Evolutionary conservation across 2,113 vertebrate genomes (phyloP), one percentile per base, ranked within the genome.

Genomic region (Phyllostomus hastatus): DNA sequence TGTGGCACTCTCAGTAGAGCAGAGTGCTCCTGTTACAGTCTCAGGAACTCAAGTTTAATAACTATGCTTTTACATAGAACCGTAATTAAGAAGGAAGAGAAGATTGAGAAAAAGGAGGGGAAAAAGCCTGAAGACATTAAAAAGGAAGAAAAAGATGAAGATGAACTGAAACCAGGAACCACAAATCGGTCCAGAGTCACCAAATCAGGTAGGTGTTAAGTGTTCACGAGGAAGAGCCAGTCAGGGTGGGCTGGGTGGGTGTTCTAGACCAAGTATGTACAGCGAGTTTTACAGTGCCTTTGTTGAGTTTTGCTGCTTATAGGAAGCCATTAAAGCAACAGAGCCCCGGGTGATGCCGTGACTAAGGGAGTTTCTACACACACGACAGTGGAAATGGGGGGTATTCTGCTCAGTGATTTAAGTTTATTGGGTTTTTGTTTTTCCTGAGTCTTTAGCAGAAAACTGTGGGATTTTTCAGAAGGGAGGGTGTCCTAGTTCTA

Each of bases 71-170:
- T 54, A 28, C 57, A 0, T 87, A 99, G 98, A 94, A 97, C 97
- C 4, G 14, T 67, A 2, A 41, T 96, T 97, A 98, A 98, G 85
- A 99, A 99, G 92, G 99, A 99, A 75, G 99, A 99, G 50, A 99
- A 99, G 95, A 46, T 69, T 0, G 99, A 99, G 38, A 99, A 97
- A 54, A 98, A 98, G 75, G 98, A 98, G 10, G 99, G 99, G 5
- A 98, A 98, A 85, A 98, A 97, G 78, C 94, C 91, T 0, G 98
- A 97, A 76, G 97, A 98, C 48, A 96, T 97, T 64, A 98, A 98
- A 73, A 99, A 99, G 97, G 99, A 99, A 35, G 99, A 98, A 50
- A 99, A 99, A 97, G 98, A 98, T 5, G 98, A 97, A 57, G 98
- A 98, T 19, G 99, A 99, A 10, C 97, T 96, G 7, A 98, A 98